Base-by-base conservation (phyloP, 2,888 invertebrate genomes). In the Maniola hyperantus region DNA sequence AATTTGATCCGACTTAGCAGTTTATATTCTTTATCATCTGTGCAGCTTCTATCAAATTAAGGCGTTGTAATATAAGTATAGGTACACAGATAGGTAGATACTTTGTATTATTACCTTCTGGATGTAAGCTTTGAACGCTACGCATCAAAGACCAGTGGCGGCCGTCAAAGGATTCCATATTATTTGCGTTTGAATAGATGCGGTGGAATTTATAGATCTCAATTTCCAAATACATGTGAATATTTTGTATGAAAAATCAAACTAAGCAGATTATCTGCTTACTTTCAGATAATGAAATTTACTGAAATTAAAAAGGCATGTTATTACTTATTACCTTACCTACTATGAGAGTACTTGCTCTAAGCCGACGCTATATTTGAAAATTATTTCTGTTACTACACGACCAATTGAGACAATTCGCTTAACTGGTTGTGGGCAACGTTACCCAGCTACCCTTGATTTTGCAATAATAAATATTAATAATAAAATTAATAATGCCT, bases 131-230 rank as follows among this genome's bases (percentile, higher is more conserved):
- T 34, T n/a, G 54, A 36, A 54, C 36, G n/a, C 15, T 36, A 36
- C 8, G 15, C n/a, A 54, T 54, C 36, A 54, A 33, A 53, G 33
- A n/a, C 54, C 36, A 15, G 34, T 15, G 51, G 6, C 34, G 36
- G 15, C 15, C 18, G 55, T 36, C 39, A 39, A 55, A 18, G 54
- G 36, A n/a, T 54, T 36, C 34, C n/a, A 15, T 54, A 13, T 33
- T 53, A 33, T 53, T 53, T 53, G 51, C 51, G 26, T 53, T 26
- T 51, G 18, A 51, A 53, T 53, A 53, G 51, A 6, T 53, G 26
- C 20, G 5, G 13, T 33, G 13, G 51, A 13, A 53, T 33, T 53
- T 8, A 33, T n/a, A 33, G 51, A 53, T 20, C 50, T 26, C 8
- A 26, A 26, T 11, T 26, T 53, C 11, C 13, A 53, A 53, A 53